phyloP scores from a whole-genome alignment of 2,888 invertebrate genomes.

The Thumatha senex region DNA sequence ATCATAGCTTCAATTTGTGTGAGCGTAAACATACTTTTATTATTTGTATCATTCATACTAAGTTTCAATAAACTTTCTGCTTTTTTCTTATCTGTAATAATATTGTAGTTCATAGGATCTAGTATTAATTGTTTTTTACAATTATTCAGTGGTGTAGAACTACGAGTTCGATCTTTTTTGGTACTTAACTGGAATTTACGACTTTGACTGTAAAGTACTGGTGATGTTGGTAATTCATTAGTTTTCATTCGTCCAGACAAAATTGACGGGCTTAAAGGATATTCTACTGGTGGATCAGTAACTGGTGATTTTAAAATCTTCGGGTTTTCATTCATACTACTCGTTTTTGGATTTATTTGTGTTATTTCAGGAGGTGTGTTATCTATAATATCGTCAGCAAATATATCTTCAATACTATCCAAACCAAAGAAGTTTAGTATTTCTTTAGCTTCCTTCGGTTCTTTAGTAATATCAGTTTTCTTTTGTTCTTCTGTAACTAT shows the following conservation, averaged over 20 bases:
- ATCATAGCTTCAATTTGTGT: constrained; percentile 76
- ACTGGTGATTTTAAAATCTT: constrained; percentile 4
- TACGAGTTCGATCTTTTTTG: constrained; percentile 42
- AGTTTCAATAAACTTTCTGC: constrained; percentile 21
- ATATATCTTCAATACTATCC: constrained; percentile 64
- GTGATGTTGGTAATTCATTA: constrained; percentile 50
- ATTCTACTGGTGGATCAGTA: constrained; percentile 6
- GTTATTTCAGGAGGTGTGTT: constrained; percentile 30
- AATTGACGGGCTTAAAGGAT: constrained; percentile 65
- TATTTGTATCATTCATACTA: constrained; percentile 41
- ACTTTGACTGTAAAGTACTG: constrained; percentile 63
- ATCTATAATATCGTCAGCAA: constrained; percentile 63
- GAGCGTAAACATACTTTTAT: constrained; percentile 72
- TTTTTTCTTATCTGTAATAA: constrained; percentile 17
- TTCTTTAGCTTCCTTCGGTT: constrained; percentile 36
- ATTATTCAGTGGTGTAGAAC: constrained; percentile 45
- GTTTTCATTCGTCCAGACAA: constrained; percentile 53
- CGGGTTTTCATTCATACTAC: constrained; percentile 13
- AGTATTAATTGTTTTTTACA: constrained; percentile 47
- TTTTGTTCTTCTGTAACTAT: constrained; percentile 12
- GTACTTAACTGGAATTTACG: constrained; percentile 54
- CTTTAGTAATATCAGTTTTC: constrained; percentile 14
- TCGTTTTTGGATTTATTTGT: constrained; percentile 8
- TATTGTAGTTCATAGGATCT: constrained; percentile 30
- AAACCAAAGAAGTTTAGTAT: constrained; percentile 56